Percentiles rank a stretch among this genome's conserved stretches.
Evolutionary conservation across 2,888 invertebrate genomes (phyloP).

Genomic region (Pseudococcus viburni): DNA sequence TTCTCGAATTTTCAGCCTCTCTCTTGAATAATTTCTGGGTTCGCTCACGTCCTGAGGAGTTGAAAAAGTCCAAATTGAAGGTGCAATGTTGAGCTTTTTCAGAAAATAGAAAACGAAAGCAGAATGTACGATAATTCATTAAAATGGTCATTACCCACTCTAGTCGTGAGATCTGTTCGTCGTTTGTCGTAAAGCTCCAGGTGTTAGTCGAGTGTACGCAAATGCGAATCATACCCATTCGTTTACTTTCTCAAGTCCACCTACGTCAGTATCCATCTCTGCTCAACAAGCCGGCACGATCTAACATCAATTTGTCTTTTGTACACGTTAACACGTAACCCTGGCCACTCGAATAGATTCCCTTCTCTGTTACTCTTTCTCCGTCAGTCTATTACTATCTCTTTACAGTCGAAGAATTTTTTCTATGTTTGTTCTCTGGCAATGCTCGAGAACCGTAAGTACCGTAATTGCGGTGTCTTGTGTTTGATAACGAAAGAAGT

Average conservation of each 20-base stretch:
- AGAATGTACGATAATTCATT: no score
- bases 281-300: conserved; percentile 46
- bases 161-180: not conserved
- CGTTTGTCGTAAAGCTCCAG: not conserved
- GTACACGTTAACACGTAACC: conserved; percentile 39
- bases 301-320: conserved; percentile 44
- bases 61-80: not conserved
- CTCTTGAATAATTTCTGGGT: no score
- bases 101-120: no score
- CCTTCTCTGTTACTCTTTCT: not conserved
- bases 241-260: conserved; percentile 15
- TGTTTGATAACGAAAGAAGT: not conserved
- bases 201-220: not conserved
- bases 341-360: conserved; percentile 24
- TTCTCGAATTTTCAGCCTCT: no score
- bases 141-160: not conserved
- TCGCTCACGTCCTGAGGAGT: no score
- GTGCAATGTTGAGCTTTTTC: not conserved
- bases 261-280: not conserved
- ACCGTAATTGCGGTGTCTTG: conserved; percentile 31
- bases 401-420: conserved; percentile 17
- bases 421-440: conserved; percentile 15
- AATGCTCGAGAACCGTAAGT: not conserved
- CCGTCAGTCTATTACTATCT: not conserved
- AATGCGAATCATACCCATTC: not conserved